These are phyloP conservation scores for Istiophorus platypterus DNA, from an alignment of 2,113 vertebrate species.

Conservation along the genomic window DNA sequence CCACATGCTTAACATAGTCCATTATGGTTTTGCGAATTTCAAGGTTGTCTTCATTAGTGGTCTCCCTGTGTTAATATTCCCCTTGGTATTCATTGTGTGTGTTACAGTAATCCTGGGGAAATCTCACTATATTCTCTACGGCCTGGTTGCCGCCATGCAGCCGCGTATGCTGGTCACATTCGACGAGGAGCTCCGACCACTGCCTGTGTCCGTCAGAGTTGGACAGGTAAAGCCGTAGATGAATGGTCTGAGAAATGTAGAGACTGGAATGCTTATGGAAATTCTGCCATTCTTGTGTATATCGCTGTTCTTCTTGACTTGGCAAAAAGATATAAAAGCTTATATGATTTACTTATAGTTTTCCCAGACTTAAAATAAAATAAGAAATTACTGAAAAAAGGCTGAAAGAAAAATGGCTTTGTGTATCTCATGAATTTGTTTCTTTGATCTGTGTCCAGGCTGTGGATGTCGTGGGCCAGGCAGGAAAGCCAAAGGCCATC, in stretches of 20 bases:
- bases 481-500: conserved; percentile 98
- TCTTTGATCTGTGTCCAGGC: conserved; percentile 82
- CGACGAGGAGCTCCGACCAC: conserved; percentile 94
- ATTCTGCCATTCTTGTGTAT: background rate
- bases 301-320: background rate
- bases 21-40: background rate
- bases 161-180: conserved; percentile 99
- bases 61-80: background rate
- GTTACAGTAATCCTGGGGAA: conserved; percentile 94
- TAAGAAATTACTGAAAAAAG: background rate
- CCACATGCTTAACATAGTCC: background rate
- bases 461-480: conserved; percentile 98
- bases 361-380: background rate
- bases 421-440: background rate
- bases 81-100: conserved; percentile 49
- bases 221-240: conserved; percentile 89
- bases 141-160: conserved; percentile 98
- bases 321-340: background rate
- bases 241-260: background rate
- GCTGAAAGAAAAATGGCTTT: background rate
- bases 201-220: conserved; percentile 95
- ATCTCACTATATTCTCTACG: conserved; percentile 96
- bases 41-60: background rate
- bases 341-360: too few species aligned
- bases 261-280: background rate